These are phyloP conservation scores for Aethes cnicana DNA, from an alignment of 2,888 invertebrate species.

Conservation along the genomic window DNA sequence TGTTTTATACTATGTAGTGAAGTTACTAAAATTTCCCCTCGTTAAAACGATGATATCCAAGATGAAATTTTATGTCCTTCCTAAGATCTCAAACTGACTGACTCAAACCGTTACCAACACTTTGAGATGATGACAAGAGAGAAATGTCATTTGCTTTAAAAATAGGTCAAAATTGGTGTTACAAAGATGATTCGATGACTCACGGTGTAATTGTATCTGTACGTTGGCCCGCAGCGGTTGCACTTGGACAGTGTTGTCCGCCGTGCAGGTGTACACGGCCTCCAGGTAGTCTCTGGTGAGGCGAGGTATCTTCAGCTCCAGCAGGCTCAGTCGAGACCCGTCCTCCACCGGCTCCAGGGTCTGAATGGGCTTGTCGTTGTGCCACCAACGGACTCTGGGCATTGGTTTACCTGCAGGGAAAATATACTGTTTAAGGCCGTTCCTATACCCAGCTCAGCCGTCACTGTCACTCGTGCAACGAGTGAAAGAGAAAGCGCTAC, in stretches of 20 bases:
- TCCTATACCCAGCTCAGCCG: no score
- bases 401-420: conserved; percentile 70
- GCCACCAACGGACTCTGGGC: conserved; percentile 76
- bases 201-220: conserved; percentile 86
- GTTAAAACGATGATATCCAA: no score
- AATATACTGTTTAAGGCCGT: conserved; percentile 4
- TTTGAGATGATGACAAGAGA: no score
- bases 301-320: conserved; percentile 65
- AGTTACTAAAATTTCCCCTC: no score
- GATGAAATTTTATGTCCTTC: no score
- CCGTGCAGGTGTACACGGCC: conserved; percentile 87
- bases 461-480: no score
- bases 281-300: conserved; percentile 85
- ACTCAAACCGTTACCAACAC: no score
- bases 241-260: conserved; percentile 86
- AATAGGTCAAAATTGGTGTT: no score
- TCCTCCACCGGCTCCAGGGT: conserved; percentile 65
- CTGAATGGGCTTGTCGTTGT: conserved; percentile 70
- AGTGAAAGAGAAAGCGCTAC: no score
- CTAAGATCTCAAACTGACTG: no score
- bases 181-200: conserved; percentile 58
- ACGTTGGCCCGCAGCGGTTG: conserved; percentile 85
- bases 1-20: no score
- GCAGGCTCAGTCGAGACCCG: conserved; percentile 57
- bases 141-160: no score